Base-by-base conservation (phyloP, 2,797 vertebrate genomes). In the Zenarchopterus dispar region DNA sequence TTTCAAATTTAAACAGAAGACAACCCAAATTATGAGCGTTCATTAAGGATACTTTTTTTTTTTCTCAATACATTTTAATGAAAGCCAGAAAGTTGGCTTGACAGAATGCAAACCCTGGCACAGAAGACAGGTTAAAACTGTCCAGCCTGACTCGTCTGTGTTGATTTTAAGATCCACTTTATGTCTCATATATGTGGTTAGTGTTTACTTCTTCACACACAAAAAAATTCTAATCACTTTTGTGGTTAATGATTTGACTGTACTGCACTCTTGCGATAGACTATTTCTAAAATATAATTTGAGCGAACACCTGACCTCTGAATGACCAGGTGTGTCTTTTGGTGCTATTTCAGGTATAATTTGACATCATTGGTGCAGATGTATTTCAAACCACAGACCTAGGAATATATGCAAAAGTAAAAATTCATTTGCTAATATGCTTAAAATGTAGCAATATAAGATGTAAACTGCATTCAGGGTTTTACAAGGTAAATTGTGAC, bases 341-440 rank as follows among this genome's bases (percentile, higher is more conserved):
- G 93, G 93, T 93, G 93, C 92, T 92, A 90, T 75, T 86, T 86
- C 82, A 78, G 65, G 75, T 70, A 87, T 81, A 82, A 89, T 91
- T 92, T 89, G 89, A 90, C 83, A 63, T 80, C 79, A 80, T 88
- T 67, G 80, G 86, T 88, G 84, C 83, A 79, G 69, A 80, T 51
- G 79, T 82, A 88, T 84, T 79, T 73, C 77, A 84, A 89, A 89
- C 84, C 72, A 88, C 77, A 84, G 79, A 89, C 73, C 74, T 73
- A 87, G 84, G 74, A 83, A 87, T 86, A 90, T 91, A 91, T 92
- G 90, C 89, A 92, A 90, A 90, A 80, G 76, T 71, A 58, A 79
- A 78, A 88, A 80, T 74, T 80, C 81, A 67, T 88, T 54, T 84
- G 67, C 87, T 85, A 83, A 83, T 85, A 78, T 87, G 71, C 88